Evolutionary conservation across 2,113 vertebrate species (phyloP), one percentile per base, ranked within the genome.

Genomic region (Psilopsiagon aurifrons): DNA sequence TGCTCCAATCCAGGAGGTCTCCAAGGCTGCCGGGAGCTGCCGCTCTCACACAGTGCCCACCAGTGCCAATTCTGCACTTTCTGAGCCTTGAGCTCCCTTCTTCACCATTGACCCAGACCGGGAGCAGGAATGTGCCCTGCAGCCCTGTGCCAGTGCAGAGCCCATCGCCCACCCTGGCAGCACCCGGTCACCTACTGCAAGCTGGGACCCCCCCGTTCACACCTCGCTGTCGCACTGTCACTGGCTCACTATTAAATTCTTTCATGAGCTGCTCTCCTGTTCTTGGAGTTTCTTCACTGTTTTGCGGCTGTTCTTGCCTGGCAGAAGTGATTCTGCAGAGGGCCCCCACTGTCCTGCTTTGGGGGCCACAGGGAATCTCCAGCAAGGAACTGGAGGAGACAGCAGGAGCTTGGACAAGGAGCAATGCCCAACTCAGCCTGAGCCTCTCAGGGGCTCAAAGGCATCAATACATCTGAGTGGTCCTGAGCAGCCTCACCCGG

Each of bases 41-140:
- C 1, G 6, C 11, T 43, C 52, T 54, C 47, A 6, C 3, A 2
- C 2, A 2, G 9, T 0, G 1, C 47, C 29, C 29, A 12, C 17
- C 29, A 18, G 20, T 29, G 51, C 41, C 43, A 71, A 15, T 33
- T 52, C 88, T 73, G 75, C 46, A 5, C 35, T 62, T 62, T 41
- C 59, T 63, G 64, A 57, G 47, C 37, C 29, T 43, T 51, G 33
- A 52, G 33, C 18, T 41, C 68, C 47, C 43, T 62, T 29, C 39
- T 35, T 55, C 44, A 29, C 27, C 52, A 33, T 11, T 20, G 28
- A n/a, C n/a, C 15, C 33, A 23, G 49, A 46, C 7, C 0, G 1
- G 59, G 60, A 59, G 54, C 27, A 47, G 57, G 54, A 47, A 15
- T 10, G 5, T 4, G 22, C 28, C 39, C 17, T 37, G 3, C 20